These are phyloP conservation scores for Drosophila ambigua DNA, from an alignment of 1,140 invertebrate species.

Conservation along the genomic window DNA sequence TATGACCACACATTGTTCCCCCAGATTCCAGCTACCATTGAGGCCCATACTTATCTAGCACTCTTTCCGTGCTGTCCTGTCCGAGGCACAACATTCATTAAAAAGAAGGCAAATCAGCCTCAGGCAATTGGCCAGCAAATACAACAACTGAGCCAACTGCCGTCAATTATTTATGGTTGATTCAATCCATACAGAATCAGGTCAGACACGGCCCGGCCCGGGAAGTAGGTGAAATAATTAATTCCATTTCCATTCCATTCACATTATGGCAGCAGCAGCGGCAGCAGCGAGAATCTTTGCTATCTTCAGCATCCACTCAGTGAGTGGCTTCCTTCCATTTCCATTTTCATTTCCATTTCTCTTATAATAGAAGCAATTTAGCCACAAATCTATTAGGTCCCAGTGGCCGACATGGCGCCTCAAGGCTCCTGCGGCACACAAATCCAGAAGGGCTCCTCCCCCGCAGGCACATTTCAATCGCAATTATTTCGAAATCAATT, in stretches of 20 bases:
- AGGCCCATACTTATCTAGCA: conserved; percentile 36
- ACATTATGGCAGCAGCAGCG: conserved; percentile 41
- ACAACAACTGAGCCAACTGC: background rate
- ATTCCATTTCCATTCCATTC: too few relatives aligned
- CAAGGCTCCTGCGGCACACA: conserved; percentile 23
- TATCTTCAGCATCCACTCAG: background rate
- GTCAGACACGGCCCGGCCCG: too few relatives aligned
- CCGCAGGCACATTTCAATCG: conserved; percentile 66
- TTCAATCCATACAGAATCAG: too few relatives aligned
- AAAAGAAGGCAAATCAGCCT: too few relatives aligned
- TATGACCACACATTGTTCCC: conserved; percentile 69
- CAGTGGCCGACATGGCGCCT: conserved; percentile 32
- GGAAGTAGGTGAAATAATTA: too few relatives aligned
- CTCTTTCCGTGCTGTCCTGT: conserved; percentile 8
- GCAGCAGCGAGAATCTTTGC: background rate
- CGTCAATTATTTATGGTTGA: background rate
- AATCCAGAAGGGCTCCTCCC: conserved; percentile 28
- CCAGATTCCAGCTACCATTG: conserved; percentile 35
- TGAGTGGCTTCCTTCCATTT: conserved; percentile 13
- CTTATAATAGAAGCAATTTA: conserved; percentile 49
- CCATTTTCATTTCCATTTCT: conserved; percentile 14
- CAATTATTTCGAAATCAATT: conserved; percentile 81
- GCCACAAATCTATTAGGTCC: conserved; percentile 72
- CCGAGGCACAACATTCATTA: background rate
- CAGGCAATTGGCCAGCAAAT: background rate